A percentile compares a stretch with the other conserved stretches of the same genome.
These are phyloP conservation scores for Acheta domesticus DNA, from an alignment of 2,888 invertebrate genomes.

Conservation along the genomic window DNA sequence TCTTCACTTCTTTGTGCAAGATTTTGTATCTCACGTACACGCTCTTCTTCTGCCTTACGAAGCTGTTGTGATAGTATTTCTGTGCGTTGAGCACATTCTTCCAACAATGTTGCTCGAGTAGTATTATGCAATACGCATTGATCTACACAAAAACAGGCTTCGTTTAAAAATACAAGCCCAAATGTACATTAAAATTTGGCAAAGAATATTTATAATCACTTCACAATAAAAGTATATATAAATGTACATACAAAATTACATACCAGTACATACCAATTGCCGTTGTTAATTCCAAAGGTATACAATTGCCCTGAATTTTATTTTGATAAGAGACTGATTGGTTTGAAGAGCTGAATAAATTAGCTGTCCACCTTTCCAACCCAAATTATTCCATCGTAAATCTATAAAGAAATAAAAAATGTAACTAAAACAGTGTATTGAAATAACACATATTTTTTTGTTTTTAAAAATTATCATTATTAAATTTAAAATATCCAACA, in stretches of 20 bases:
- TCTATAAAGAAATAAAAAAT: slow-evolving; percentile 38
- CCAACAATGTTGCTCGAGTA: slow-evolving; percentile 19
- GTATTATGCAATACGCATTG: slow-evolving; percentile 26
- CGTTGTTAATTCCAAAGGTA: slow-evolving; percentile 45
- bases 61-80: slow-evolving; percentile 38
- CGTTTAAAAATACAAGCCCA: neutral
- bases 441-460: no score
- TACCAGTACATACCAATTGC: slow-evolving; percentile 39
- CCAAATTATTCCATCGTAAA: slow-evolving; percentile 47
- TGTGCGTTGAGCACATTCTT: slow-evolving; percentile 27
- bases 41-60: slow-evolving; percentile 39
- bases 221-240: no score
- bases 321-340: slow-evolving; percentile 42
- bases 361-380: slow-evolving; percentile 45
- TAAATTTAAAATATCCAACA: neutral
- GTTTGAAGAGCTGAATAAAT: slow-evolving; percentile 43
- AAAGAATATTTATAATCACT: no score
- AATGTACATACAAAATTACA: neutral
- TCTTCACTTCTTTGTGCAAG: slow-evolving; percentile 23
- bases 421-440: no score
- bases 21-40: slow-evolving; percentile 36
- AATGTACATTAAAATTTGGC: no score
- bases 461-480: neutral
- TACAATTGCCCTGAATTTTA: slow-evolving; percentile 47
- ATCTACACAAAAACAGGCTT: neutral